phyloP scores from a whole-genome alignment of 2,797 vertebrate genomes.

The Coilia nasus region DNA sequence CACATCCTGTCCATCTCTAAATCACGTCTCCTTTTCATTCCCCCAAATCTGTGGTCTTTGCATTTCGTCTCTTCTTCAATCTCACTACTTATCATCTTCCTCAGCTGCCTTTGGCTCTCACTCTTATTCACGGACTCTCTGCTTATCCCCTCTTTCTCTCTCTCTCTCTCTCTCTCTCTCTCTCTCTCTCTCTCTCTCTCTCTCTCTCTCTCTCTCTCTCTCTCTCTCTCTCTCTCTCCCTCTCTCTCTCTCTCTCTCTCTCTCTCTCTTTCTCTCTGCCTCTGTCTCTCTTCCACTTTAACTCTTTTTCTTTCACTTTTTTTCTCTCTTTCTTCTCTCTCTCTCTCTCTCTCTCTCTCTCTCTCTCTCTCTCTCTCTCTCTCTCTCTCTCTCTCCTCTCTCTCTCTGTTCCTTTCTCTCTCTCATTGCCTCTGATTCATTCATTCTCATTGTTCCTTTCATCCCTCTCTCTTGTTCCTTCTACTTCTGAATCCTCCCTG shows the following conservation, averaged over 20 bases:
- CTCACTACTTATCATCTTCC: too few relatives aligned
- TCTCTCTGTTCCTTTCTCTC: background rate
- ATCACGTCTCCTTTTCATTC: background rate
- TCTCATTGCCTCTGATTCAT: too few relatives aligned
- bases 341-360: slow-evolving; percentile 2
- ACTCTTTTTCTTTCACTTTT: slow-evolving; percentile 49
- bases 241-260: background rate
- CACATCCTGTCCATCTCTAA: background rate
- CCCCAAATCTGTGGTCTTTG: background rate
- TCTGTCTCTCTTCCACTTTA: slow-evolving; percentile 43
- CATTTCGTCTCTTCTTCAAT: too few relatives aligned
- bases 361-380: background rate
- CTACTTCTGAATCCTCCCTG: too few relatives aligned
- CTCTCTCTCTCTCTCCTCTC: background rate
- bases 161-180: too few relatives aligned
- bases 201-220: background rate
- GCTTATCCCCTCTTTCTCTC: slow-evolving; percentile 42
- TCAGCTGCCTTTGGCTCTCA: too few relatives aligned
- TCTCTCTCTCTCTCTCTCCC: background rate
- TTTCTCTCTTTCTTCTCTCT: slow-evolving; percentile 21
- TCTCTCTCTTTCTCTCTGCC: slow-evolving; percentile 55
- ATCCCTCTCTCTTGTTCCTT: too few relatives aligned
- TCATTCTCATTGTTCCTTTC: too few relatives aligned
- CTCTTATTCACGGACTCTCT: slow-evolving; percentile 56
- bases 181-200: slow-evolving; percentile 26